Percentiles rank a stretch among this genome's conserved stretches.
phyloP scores from a whole-genome alignment of 2,113 vertebrate species.

The Hystrix brachyura region DNA sequence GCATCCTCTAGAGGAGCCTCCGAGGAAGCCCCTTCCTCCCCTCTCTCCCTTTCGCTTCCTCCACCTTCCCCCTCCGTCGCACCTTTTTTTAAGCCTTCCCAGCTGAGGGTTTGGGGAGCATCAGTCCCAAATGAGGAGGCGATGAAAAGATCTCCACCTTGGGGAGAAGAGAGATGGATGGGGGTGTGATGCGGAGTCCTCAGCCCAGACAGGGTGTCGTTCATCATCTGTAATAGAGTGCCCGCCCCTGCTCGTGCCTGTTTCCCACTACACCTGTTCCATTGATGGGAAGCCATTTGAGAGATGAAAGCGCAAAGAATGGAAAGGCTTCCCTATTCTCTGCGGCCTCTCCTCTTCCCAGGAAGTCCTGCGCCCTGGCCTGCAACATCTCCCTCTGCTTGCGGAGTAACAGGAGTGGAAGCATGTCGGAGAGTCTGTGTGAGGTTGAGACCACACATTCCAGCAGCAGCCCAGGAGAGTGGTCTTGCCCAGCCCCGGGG shows the following conservation, averaged over 20 bases:
- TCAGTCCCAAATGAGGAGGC: slow-evolving; percentile 58
- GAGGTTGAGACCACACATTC: neutral
- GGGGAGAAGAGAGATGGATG: slow-evolving; percentile 80
- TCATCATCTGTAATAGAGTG: slow-evolving; percentile 81
- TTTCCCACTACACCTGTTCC: slow-evolving; percentile 73
- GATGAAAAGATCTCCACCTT: slow-evolving; percentile 79
- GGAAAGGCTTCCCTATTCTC: neutral
- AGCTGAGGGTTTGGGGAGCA: slow-evolving; percentile 64
- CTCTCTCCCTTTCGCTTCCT: neutral
- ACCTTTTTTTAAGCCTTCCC: slow-evolving; percentile 62
- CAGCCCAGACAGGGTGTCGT: slow-evolving; percentile 65
- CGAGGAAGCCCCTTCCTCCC: neutral
- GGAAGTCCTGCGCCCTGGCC: slow-evolving; percentile 12
- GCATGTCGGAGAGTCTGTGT: neutral
- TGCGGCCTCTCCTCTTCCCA: neutral
- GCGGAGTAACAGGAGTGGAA: neutral
- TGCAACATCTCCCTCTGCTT: neutral
- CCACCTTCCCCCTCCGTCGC: neutral
- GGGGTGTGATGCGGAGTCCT: slow-evolving; percentile 68
- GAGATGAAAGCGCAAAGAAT: slow-evolving; percentile 40
- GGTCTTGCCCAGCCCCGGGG: neutral
- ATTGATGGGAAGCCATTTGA: slow-evolving; percentile 70
- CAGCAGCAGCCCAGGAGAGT: neutral
- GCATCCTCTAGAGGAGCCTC: slow-evolving; percentile 63
- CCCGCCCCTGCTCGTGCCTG: slow-evolving; percentile 26